These are phyloP conservation scores for Cebus imitator DNA, from an alignment of 2,113 vertebrate genomes.

Conservation along the genomic window DNA sequence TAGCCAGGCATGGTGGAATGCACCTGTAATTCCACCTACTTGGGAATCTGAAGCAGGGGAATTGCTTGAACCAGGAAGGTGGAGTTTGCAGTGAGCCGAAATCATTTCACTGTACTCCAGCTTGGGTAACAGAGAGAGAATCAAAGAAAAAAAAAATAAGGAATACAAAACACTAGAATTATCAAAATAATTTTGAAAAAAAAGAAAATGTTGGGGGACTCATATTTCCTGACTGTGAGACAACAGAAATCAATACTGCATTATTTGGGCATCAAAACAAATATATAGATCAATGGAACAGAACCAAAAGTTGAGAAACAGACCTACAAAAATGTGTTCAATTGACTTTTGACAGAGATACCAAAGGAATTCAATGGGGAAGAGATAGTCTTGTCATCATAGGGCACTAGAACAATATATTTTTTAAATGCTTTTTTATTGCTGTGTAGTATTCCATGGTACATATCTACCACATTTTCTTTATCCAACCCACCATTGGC, in stretches of 20 bases:
- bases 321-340: neutral
- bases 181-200: neutral
- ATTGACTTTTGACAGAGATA: neutral
- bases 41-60: too few species aligned
- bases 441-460: too few species aligned
- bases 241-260: neutral
- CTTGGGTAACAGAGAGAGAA: too few species aligned
- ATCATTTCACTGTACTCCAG: too few species aligned
- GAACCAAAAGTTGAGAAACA: neutral
- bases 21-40: too few species aligned
- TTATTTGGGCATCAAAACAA: neutral
- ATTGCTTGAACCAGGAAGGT: too few species aligned
- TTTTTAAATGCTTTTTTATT: neutral
- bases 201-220: neutral
- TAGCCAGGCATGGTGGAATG: fast-evolving
- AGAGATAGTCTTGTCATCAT: neutral
- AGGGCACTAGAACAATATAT: neutral
- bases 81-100: too few species aligned
- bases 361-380: neutral
- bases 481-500: too few species aligned
- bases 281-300: neutral
- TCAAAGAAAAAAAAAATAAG: too few species aligned
- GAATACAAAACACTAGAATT: neutral
- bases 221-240: neutral
- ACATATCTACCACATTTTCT: too few species aligned